Conservation (phyloP, 1,140 invertebrate species). For the Rhizoglyphus robini region DNA sequence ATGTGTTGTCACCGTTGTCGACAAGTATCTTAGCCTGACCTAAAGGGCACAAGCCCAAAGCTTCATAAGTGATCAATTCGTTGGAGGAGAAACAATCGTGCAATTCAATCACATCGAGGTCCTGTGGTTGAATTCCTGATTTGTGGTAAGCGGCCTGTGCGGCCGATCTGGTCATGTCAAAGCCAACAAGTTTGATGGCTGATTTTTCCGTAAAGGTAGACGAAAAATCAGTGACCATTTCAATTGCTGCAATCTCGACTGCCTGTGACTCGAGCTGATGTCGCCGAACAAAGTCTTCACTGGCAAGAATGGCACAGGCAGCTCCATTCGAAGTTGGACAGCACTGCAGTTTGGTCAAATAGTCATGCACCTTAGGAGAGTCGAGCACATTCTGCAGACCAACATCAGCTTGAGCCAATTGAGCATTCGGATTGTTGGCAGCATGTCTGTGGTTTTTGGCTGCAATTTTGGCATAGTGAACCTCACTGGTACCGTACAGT, state of each 20-base stretch:
- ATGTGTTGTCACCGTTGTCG: conserved; percentile 88
- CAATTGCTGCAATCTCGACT: conserved; percentile 87
- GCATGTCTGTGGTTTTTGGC: conserved; percentile 96
- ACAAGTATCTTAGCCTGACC: conserved; percentile 85
- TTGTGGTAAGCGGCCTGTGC: conserved; percentile 65
- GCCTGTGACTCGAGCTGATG: conserved; percentile 65
- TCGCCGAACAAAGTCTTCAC: conserved; percentile 71
- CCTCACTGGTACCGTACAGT: conserved; percentile 80
- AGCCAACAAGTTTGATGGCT: conserved; percentile 78
- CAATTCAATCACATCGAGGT: conserved; percentile 93
- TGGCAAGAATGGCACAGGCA: conserved; percentile 75
- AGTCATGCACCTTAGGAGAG: conserved; percentile 50
- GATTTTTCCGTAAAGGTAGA: conserved; percentile 70
- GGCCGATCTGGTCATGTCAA: conserved; percentile 83
- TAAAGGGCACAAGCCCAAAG: conserved; percentile 73
- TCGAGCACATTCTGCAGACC: not conserved
- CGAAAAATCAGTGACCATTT: conserved; percentile 82
- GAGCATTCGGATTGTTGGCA: conserved; percentile 85
- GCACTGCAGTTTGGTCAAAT: conserved; percentile 86
- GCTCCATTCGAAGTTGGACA: conserved; percentile 94
- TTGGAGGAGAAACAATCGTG: conserved; percentile 98
- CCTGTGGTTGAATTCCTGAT: conserved; percentile 53
- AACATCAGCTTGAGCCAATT: conserved; percentile 50
- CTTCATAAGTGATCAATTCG: conserved; percentile 95
- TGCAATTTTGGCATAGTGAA: conserved; percentile 93